These are phyloP conservation scores for Philereme vetulata DNA, from an alignment of 2,888 invertebrate genomes.

Conservation along the genomic window DNA sequence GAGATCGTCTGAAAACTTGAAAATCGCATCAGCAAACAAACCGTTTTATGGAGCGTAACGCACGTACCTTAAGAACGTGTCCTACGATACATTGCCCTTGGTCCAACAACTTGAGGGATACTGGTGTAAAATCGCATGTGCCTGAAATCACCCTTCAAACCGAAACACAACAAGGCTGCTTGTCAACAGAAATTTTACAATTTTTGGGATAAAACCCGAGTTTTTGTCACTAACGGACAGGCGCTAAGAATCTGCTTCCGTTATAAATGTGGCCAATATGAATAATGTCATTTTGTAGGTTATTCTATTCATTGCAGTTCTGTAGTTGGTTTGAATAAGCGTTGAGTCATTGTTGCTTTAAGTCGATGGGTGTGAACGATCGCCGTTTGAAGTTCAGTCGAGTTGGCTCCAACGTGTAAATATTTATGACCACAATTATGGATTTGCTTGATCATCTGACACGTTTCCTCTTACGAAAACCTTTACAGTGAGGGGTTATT, in stretches of 20 bases:
- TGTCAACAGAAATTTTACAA: too few species aligned
- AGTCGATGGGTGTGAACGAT: slow-evolving; percentile 14
- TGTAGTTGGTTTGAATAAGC: slow-evolving; percentile 23
- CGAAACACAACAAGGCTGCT: too few species aligned
- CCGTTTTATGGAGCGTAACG: too few species aligned
- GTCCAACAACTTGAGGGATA: too few species aligned
- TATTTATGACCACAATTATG: slow-evolving; percentile 3
- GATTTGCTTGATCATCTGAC: slow-evolving; percentile 2
- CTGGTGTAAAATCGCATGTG: too few species aligned
- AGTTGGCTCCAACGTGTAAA: neutral
- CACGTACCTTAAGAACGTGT: too few species aligned
- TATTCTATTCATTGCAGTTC: slow-evolving; percentile 17
- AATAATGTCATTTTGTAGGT: slow-evolving; percentile 37
- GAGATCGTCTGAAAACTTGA: too few species aligned
- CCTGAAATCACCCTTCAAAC: too few species aligned
- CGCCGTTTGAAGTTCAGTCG: slow-evolving; percentile 6
- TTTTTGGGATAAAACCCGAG: too few species aligned
- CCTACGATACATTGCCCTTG: too few species aligned
- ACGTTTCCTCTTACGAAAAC: neutral
- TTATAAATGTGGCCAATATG: slow-evolving; percentile 27
- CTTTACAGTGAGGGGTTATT: too few species aligned
- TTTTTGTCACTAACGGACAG: neutral
- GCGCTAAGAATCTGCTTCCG: neutral
- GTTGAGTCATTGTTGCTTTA: slow-evolving; percentile 22
- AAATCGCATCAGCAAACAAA: too few species aligned